Conservation (phyloP, 92 coral and sea anemone species). For the Micromussa lordhowensis region DNA sequence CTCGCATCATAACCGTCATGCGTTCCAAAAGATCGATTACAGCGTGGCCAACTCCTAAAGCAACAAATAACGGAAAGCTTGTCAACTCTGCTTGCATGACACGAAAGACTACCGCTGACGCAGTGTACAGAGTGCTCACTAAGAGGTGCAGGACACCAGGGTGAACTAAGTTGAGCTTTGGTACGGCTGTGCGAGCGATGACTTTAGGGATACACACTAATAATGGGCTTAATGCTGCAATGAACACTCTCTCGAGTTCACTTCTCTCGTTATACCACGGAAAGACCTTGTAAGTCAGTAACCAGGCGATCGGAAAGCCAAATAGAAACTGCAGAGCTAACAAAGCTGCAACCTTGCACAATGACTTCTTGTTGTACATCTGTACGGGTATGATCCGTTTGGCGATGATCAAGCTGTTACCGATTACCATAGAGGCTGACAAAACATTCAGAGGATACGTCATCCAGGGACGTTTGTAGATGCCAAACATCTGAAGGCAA, state of each 20-base stretch:
- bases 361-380: not conserved
- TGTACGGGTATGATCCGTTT: slow-evolving; percentile 31
- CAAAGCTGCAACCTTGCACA: slow-evolving; percentile 27
- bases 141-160: slow-evolving; percentile 59
- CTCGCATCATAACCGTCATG: slow-evolving; percentile 61
- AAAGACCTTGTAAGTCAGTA: not conserved
- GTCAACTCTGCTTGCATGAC: slow-evolving; percentile 75
- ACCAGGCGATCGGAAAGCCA: slow-evolving; percentile 49
- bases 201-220: slow-evolving; percentile 56
- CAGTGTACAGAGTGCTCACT: slow-evolving; percentile 36
- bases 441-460: slow-evolving; percentile 56
- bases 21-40: slow-evolving; percentile 57
- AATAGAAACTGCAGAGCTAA: slow-evolving; percentile 55
- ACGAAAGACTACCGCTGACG: slow-evolving; percentile 59
- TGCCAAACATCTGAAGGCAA: slow-evolving; percentile 52
- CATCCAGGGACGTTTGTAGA: slow-evolving; percentile 69
- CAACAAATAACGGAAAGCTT: slow-evolving; percentile 47
- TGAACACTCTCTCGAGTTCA: not conserved
- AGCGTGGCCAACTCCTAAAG: slow-evolving; percentile 65
- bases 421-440: slow-evolving; percentile 35
- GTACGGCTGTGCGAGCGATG: slow-evolving; percentile 53
- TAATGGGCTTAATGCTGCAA: slow-evolving; percentile 35
- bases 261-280: slow-evolving; percentile 1
- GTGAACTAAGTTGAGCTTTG: slow-evolving; percentile 50
- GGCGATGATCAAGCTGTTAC: slow-evolving; percentile 62